phyloP scores from a whole-genome alignment of 2,797 vertebrate species.

The Gymnoscopelus microlampas region DNA sequence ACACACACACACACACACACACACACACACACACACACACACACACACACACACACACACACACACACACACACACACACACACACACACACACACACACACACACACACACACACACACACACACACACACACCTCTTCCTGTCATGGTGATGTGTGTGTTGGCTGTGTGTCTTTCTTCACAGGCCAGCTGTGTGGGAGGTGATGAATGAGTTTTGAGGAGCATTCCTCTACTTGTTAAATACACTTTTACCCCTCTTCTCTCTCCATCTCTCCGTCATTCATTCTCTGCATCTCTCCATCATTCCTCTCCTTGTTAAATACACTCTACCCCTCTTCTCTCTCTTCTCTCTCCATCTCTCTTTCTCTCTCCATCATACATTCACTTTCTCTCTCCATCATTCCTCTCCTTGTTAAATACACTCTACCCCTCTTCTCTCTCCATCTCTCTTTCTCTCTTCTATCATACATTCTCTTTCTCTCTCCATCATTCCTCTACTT shows the following conservation, averaged over 20 bases:
- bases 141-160: conserved; percentile 47
- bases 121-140: conserved; percentile 29
- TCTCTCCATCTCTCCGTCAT: conserved; percentile 12
- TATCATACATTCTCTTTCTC: no score
- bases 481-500: no score
- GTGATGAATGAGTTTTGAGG: conserved; percentile 71
- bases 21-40: conserved; percentile 17
- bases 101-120: conserved; percentile 21
- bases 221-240: conserved; percentile 47
- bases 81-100: conserved; percentile 17
- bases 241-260: conserved; percentile 38
- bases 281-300: conserved; percentile 16
- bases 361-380: no score
- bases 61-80: conserved; percentile 16
- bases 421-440: no score
- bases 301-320: no score
- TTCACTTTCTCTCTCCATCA: no score
- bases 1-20: conserved; percentile 17
- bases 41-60: conserved; percentile 15
- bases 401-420: no score
- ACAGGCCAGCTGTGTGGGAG: conserved; percentile 78
- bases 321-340: not conserved
- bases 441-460: no score
- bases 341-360: not conserved
- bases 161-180: conserved; percentile 61